Base-by-base conservation (phyloP, 1,140 invertebrate genomes). In the Acromyrmex echinatior region DNA sequence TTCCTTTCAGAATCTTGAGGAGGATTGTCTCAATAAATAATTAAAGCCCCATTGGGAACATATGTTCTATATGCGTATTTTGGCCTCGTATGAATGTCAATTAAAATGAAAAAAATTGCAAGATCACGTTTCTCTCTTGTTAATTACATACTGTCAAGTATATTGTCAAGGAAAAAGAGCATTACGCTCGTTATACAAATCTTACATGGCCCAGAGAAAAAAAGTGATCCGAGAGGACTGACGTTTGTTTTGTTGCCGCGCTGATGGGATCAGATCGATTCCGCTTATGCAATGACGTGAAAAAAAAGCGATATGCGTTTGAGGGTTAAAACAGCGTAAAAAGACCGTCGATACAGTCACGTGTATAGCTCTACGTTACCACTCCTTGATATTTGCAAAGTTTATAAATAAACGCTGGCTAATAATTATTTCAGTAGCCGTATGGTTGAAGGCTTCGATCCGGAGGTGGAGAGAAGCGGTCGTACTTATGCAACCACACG, bases 361-460 rank as follows among this genome's bases (percentile, higher is more conserved):
- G 80, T 74, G 56, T 84, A 84, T 76, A 76, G 70, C 70, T 84
- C 56, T 84, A 35, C 39, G 68, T 84, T 84, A 84, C 60, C 62
- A 62, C 73, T 78, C 71, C 49, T 86, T 82, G 77, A 78, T 91
- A 90, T 91, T 90, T 90, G 86, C 88, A 74, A 77, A 79, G 76
- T 90, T 90, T 86, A 81, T 86, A 88, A 65, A 81, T 86, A 91
- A 68, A 88, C 88, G 56, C 58, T n/a, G 31, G 71, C 80, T 88
- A 60, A 77, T 91, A 66, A 51, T 90, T 90, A 90, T 90, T 91
- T 91, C 86, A 91, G 51, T 60, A 82, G 65, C 65, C 25, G 49
- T 58, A 31, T 71, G 25, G 79, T 65, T 76, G 60, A 80, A 88
- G 76, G 51, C 63, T 90, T 90, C 89, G 89, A 90, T 90, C 86